Percentiles rank a stretch among this genome's conserved stretches.
phyloP scores from a whole-genome alignment of 1,140 invertebrate species.

The Zaprionus capensis region DNA sequence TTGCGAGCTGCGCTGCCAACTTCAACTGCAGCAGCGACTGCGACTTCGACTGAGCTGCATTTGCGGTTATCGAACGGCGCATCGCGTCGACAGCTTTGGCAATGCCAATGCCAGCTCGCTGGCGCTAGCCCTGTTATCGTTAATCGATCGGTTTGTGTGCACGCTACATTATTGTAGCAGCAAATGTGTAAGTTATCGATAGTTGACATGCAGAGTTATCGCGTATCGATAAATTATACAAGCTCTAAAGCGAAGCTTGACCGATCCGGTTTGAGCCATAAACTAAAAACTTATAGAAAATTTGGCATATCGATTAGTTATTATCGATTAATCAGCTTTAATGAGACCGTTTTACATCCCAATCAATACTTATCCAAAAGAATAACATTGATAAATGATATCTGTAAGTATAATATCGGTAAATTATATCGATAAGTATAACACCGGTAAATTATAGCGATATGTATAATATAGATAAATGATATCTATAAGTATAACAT shows the following conservation, averaged over 20 bases:
- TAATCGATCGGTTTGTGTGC: slow-evolving; percentile 63
- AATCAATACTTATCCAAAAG: neutral
- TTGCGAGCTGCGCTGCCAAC: slow-evolving; percentile 46
- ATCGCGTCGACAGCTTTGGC: slow-evolving; percentile 51
- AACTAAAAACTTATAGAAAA: neutral
- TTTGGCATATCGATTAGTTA: neutral
- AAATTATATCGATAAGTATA: neutral
- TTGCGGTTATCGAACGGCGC: slow-evolving; percentile 62
- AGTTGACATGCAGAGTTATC: slow-evolving; percentile 3
- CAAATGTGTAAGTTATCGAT: slow-evolving; percentile 1
- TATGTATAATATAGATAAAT: no score
- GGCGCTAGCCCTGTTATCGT: slow-evolving; percentile 50
- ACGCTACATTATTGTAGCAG: neutral
- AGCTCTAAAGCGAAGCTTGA: no score
- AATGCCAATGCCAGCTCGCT: slow-evolving; percentile 21
- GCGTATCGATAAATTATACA: neutral
- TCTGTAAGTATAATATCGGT: neutral
- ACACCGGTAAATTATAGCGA: no score
- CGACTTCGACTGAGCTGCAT: slow-evolving; percentile 18
- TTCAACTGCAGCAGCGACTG: slow-evolving; percentile 12
- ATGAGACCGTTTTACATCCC: no score
- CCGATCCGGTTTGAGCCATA: no score
- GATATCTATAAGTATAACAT: no score
- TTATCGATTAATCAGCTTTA: neutral
- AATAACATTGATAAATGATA: neutral